Evolutionary conservation across 2,888 invertebrate species (phyloP).

Genomic region (Chironomus tentans): DNA sequence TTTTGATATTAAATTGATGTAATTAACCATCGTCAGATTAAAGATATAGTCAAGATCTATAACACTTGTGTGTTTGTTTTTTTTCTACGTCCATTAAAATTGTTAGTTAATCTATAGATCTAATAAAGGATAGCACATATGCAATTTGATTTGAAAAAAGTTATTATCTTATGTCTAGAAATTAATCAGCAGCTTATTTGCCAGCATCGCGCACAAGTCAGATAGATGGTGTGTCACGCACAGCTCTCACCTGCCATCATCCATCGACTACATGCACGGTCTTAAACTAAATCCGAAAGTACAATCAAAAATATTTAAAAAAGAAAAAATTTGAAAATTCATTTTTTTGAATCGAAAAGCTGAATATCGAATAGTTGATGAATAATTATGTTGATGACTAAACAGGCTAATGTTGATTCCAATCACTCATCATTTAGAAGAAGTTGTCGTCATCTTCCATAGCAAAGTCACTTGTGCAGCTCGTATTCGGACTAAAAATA

Average conservation of each 20-base stretch:
- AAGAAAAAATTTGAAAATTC: slow-evolving; percentile 13
- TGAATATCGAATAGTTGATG: not conserved
- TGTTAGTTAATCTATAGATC: not conserved
- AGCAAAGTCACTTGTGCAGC: slow-evolving; percentile 65
- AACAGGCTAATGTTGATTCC: too few species aligned
- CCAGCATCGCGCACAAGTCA: slow-evolving; percentile 35
- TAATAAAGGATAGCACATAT: not conserved
- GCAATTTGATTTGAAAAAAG: too few species aligned
- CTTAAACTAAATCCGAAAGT: slow-evolving; percentile 21
- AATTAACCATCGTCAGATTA: too few species aligned
- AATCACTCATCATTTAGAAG: slow-evolving; percentile 13
- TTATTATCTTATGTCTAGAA: too few species aligned
- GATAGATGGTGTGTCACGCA: slow-evolving; percentile 35
- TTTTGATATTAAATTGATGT: not conserved
- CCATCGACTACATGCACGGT: slow-evolving; percentile 26
- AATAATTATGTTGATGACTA: not conserved
- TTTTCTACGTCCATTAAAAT: not conserved
- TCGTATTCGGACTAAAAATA: slow-evolving; percentile 66
- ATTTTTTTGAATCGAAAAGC: not conserved
- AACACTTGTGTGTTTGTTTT: not conserved
- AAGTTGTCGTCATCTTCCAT: slow-evolving; percentile 71
- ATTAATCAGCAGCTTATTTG: slow-evolving; percentile 25
- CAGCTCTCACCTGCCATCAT: slow-evolving; percentile 37
- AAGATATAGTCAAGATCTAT: not conserved
- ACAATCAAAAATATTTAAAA: not conserved